phyloP scores from a whole-genome alignment of 2,888 invertebrate genomes.

The Macropis europaea region DNA sequence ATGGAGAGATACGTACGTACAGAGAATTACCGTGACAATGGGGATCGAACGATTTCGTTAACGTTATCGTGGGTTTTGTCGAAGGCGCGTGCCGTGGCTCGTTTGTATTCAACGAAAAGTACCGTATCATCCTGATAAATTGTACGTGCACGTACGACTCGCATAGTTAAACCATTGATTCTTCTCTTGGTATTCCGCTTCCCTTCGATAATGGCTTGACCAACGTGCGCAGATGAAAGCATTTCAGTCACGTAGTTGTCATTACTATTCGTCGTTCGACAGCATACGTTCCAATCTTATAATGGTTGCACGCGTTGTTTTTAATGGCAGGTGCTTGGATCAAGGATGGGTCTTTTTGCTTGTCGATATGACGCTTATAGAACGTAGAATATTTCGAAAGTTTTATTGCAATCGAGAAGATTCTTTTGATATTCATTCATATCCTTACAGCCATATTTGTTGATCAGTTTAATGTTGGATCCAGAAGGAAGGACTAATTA shows the following conservation, averaged over 20 bases:
- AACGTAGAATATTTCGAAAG: no score
- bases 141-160: slow-evolving; percentile 43
- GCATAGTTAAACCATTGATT: slow-evolving; percentile 44
- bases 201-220: slow-evolving; percentile 27
- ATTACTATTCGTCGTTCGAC: slow-evolving; percentile 44
- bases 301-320: slow-evolving; percentile 2
- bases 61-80: slow-evolving; percentile 24
- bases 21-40: slow-evolving; percentile 7
- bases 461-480: no score
- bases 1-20: not conserved
- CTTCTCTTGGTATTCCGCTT: slow-evolving; percentile 29
- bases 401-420: not conserved
- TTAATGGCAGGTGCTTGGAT: slow-evolving; percentile 8
- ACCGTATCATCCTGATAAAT: slow-evolving; percentile 54
- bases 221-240: slow-evolving; percentile 5
- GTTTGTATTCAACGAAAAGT: slow-evolving; percentile 54
- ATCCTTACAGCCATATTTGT: no score
- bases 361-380: no score
- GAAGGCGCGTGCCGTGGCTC: slow-evolving; percentile 51
- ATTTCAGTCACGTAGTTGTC: slow-evolving; percentile 52
- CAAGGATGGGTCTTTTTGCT: not conserved
- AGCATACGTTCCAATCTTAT: slow-evolving; percentile 12
- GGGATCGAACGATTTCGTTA: slow-evolving; percentile 27
- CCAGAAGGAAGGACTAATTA: no score
- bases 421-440: no score